Evolutionary conservation across 2,113 vertebrate species (phyloP).

Genomic region (Cathartes aura): DNA sequence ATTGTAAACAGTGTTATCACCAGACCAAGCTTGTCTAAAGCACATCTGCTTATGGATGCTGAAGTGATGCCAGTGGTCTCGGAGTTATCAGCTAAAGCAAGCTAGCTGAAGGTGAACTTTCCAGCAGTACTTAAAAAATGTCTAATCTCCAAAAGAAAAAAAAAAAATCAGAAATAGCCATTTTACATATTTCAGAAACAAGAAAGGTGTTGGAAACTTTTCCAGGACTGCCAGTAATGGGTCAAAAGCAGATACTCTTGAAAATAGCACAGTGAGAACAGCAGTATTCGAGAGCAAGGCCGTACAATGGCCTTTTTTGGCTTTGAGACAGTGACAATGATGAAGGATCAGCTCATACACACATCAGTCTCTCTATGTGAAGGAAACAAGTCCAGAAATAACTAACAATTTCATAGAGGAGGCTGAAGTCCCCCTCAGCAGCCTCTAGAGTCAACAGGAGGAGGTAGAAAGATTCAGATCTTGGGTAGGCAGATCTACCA

Average conservation of each 20-base stretch:
- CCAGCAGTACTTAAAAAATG: not conserved
- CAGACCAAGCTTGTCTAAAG: not conserved
- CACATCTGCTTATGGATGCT: not conserved
- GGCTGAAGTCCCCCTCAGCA: not conserved
- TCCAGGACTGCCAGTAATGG: not conserved
- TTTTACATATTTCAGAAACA: not conserved
- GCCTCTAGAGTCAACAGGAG: not conserved
- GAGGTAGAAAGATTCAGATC: not conserved
- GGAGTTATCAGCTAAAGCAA: not conserved
- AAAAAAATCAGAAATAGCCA: not conserved
- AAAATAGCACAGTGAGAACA: not conserved
- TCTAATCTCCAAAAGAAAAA: not conserved
- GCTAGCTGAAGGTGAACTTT: slow-evolving; percentile 41
- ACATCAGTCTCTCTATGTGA: not conserved
- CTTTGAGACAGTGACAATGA: not conserved
- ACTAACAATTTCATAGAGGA: not conserved
- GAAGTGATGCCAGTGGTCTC: not conserved
- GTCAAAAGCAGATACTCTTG: not conserved
- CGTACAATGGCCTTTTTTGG: not conserved
- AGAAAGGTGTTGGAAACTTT: not conserved
- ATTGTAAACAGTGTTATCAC: slow-evolving; percentile 15
- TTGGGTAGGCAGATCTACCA: not conserved
- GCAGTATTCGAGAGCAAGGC: not conserved
- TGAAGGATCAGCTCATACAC: not conserved
- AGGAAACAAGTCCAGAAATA: not conserved